Conservation (phyloP, 2,888 invertebrate genomes). For the Conistra vaccinii region DNA sequence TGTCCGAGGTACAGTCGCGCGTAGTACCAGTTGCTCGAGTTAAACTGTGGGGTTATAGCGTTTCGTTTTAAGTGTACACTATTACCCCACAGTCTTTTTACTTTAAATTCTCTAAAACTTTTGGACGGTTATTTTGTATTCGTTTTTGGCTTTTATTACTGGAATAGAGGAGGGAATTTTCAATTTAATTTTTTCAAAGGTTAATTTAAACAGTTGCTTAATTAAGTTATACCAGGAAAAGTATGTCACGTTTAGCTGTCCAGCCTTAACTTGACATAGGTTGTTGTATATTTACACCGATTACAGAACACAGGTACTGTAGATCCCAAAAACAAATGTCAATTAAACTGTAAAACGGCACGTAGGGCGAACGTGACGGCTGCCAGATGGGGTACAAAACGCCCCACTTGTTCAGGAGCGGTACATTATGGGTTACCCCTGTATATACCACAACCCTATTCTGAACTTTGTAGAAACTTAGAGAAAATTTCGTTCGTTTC, state of each 20-base stretch:
- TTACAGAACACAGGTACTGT: conserved; percentile 26
- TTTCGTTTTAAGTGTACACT: conserved; percentile 61
- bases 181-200: conserved; percentile 6
- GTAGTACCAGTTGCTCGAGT: conserved; percentile 60
- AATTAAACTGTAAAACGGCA: conserved; percentile 62
- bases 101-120: conserved; percentile 54
- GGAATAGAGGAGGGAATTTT: conserved; percentile 5
- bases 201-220: conserved; percentile 17
- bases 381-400: conserved; percentile 48
- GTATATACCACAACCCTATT: conserved; percentile 36
- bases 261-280: conserved; percentile 3
- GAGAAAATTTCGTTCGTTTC: conserved; percentile 51
- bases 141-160: conserved; percentile 31
- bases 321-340: conserved; percentile 62
- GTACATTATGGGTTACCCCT: conserved; percentile 47
- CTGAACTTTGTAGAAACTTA: conserved; percentile 55
- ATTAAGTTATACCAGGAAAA: conserved; percentile 15
- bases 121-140: conserved; percentile 24
- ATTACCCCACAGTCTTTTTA: conserved; percentile 52
- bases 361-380: conserved; percentile 64
- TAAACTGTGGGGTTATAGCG: conserved; percentile 62
- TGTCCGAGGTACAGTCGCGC: conserved; percentile 59
- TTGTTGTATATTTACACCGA: conserved; percentile 28
- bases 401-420: conserved; percentile 46
- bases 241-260: background rate